Conservation (phyloP, 2,888 invertebrate genomes). For the Drosophila kokeensis region DNA sequence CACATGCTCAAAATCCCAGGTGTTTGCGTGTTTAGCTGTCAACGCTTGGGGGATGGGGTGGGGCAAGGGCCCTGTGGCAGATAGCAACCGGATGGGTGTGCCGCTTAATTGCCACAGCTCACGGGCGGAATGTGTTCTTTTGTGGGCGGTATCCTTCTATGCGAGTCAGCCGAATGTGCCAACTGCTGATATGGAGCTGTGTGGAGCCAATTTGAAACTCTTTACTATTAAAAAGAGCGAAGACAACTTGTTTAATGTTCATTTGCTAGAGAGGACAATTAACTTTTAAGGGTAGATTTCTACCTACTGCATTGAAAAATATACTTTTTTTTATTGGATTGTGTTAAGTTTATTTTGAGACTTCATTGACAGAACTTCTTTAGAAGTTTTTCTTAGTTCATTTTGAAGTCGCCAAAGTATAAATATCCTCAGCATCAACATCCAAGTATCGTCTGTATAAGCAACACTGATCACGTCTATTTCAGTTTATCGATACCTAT, state of each 20-base stretch:
- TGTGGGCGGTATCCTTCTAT: background rate
- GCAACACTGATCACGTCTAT: too few relatives aligned
- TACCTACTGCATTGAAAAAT: background rate
- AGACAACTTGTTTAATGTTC: background rate
- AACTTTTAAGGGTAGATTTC: background rate
- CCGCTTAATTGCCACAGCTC: constrained; percentile 63
- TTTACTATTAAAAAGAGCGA: background rate
- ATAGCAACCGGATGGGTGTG: constrained; percentile 42
- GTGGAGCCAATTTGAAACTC: background rate
- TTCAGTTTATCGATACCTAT: background rate
- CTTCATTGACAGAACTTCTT: background rate
- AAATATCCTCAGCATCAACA: background rate
- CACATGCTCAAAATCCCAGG: constrained; percentile 63
- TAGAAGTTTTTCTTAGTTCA: background rate
- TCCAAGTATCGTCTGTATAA: background rate
- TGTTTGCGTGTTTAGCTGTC: constrained; percentile 46
- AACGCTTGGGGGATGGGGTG: background rate
- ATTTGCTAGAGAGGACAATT: background rate
- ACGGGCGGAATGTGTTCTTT: constrained; percentile 15
- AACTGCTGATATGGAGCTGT: constrained; percentile 1
- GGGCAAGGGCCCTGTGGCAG: background rate
- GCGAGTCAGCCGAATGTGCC: constrained; percentile 17
- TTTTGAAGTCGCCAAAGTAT: background rate
- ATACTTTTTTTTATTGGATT: too few relatives aligned
- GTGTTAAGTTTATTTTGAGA: background rate